Base-by-base conservation (phyloP, 1,140 invertebrate species). In the Antheraea pernyi region DNA sequence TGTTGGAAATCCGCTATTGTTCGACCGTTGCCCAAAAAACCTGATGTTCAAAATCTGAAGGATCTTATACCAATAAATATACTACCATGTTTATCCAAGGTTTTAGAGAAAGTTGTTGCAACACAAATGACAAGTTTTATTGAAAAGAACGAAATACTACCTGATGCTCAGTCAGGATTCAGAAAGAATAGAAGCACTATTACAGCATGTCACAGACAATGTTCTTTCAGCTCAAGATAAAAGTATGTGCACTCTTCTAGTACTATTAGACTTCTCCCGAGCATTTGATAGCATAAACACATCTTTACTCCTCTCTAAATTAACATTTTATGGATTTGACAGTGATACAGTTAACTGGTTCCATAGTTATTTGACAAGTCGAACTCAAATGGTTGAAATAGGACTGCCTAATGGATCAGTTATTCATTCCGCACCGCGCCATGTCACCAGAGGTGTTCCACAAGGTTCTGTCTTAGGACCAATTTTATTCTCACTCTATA, bases 401-500 rank as follows among this genome's bases (percentile, higher is more conserved):
- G 16, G 13, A 2, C 46, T 53, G 16, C 13, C 16, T 53, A 16
- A 53, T n/a, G 46, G 46, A 16, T 53, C 46, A 53, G 13, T 2
- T 53, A 53, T 53, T 2, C 39, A 61, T n/a, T 22, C 58, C 19
- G 30, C 46, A 53, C 13, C 46, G 0, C 46, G 46, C 46, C 5
- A 59, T 10, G 8, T 65, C 0, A 11, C 61, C 16, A 72, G 66
- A 61, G 67, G 66, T 11, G 61, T 59, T 11, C 67, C 67, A 7
- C 61, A 71, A 37, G 70, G 70, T 19, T 68, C 66, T 16, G 48
- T 68, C 18, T 19, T 69, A 8, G 61, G 37, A 19, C 68, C 67
- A 48, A 53, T 71, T 10, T 19, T 68, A 7, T 72, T 72, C 39
- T 48, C 68, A 13, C 36, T 72, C 5, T 68, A 65, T 22, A 59